Conservation (phyloP, 2,113 vertebrate genomes). For the Zosterops hypoxanthus region DNA sequence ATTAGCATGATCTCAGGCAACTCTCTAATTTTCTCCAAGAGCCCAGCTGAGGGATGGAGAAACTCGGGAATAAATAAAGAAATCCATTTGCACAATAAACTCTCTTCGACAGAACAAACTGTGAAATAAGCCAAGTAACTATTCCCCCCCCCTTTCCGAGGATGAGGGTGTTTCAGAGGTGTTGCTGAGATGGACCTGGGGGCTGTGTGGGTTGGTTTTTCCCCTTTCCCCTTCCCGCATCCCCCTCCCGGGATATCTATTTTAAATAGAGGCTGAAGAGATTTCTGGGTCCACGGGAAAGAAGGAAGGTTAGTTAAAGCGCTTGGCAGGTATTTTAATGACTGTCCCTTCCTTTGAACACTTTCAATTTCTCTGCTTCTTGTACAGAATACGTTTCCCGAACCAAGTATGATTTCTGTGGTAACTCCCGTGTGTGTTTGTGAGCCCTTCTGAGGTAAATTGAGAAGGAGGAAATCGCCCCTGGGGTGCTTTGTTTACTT, state of each 20-base stretch:
- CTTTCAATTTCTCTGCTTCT: not conserved
- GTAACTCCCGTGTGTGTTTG: constrained; percentile 19
- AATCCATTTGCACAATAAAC: not conserved
- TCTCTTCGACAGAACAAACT: not conserved
- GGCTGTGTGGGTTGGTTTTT: not conserved
- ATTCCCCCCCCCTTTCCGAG: not conserved
- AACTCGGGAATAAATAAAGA: constrained; percentile 14
- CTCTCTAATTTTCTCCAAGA: not conserved
- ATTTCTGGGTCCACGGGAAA: not conserved
- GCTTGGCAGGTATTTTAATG: constrained; percentile 51
- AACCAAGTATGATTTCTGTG: not conserved
- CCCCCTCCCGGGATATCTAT: not conserved
- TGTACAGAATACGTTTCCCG: not conserved
- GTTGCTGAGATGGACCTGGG: not conserved
- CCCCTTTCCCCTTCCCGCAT: not conserved
- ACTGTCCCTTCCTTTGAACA: constrained; percentile 3
- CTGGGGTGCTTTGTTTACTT: constrained; percentile 76
- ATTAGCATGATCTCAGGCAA: not conserved
- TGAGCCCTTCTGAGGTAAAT: constrained; percentile 60
- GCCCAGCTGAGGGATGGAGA: not conserved
- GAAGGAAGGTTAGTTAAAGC: not conserved
- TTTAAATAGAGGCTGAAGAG: constrained; percentile 15
- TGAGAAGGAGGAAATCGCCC: constrained; percentile 66
- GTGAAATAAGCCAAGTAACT: not conserved
- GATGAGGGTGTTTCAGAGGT: not conserved